Evolutionary conservation across 2,888 invertebrate species (phyloP).

Genomic region (Drosophila putrida): DNA sequence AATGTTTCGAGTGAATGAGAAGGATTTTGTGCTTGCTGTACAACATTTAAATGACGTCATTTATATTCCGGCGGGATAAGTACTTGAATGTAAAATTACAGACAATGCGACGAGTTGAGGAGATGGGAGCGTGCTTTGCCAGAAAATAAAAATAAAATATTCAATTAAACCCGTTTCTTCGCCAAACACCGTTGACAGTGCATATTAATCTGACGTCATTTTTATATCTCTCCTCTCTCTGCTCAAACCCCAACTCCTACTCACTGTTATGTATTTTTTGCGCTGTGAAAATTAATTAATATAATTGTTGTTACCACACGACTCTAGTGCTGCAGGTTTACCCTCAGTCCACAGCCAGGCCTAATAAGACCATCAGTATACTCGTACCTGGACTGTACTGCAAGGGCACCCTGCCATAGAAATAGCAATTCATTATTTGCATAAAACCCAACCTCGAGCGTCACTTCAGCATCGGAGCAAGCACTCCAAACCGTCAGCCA

Average conservation of each 20-base stretch:
- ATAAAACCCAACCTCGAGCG: slow-evolving; percentile 55
- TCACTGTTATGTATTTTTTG: slow-evolving; percentile 32
- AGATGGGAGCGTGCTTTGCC: slow-evolving; percentile 5
- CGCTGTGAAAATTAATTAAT: slow-evolving; percentile 71
- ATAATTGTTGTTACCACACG: slow-evolving; percentile 72
- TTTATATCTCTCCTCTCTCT: slow-evolving; percentile 24
- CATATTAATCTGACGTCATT: slow-evolving; percentile 73
- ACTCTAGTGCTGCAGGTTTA: slow-evolving; percentile 19
- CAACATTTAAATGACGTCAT: slow-evolving; percentile 75
- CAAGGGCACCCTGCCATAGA: slow-evolving; percentile 38
- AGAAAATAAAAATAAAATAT: slow-evolving; percentile 74
- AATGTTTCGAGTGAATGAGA: slow-evolving; percentile 15
- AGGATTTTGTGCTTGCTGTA: slow-evolving; percentile 57
- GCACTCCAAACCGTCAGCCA: slow-evolving; percentile 32
- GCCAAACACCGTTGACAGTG: slow-evolving; percentile 70
- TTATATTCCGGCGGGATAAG: slow-evolving; percentile 79
- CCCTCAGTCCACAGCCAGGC: slow-evolving; percentile 25
- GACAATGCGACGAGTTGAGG: slow-evolving; percentile 22
- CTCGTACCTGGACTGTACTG: slow-evolving; percentile 17
- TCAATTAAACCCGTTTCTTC: slow-evolving; percentile 75
- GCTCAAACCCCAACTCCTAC: too few relatives aligned
- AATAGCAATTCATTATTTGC: slow-evolving; percentile 61
- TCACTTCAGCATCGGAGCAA: slow-evolving; percentile 42
- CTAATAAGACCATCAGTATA: slow-evolving; percentile 49
- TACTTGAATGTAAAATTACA: slow-evolving; percentile 77